These are phyloP conservation scores for Ploceus nigricollis DNA, from an alignment of 2,113 vertebrate genomes.

Conservation along the genomic window DNA sequence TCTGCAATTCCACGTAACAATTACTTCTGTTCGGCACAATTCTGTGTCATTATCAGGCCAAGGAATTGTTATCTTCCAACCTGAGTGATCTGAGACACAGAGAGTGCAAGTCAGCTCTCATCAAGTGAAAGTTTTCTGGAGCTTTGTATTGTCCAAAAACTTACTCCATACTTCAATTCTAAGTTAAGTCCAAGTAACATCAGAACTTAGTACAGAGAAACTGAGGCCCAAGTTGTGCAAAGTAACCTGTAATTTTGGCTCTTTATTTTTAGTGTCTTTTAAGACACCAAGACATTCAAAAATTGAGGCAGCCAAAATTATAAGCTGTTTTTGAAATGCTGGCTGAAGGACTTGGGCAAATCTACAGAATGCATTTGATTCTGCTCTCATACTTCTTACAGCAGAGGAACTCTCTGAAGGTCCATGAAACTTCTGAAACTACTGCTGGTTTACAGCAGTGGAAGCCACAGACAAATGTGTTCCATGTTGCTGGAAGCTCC, in stretches of 20 bases:
- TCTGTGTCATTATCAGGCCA: neutral
- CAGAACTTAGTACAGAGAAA: constrained; percentile 27
- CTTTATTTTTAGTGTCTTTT: constrained; percentile 49
- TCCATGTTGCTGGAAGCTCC: neutral
- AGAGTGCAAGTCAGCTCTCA: neutral
- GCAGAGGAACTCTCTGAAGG: neutral
- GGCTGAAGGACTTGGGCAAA: neutral
- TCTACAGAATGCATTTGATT: neutral
- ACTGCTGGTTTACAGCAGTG: neutral
- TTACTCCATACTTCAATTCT: neutral
- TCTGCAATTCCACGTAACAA: neutral
- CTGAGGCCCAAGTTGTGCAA: neutral
- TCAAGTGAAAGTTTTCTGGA: neutral
- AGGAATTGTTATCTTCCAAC: neutral
- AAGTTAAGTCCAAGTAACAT: neutral
- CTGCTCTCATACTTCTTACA: neutral
- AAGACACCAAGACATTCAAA: neutral
- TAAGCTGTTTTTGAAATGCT: constrained; percentile 22
- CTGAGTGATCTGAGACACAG: neutral
- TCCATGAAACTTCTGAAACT: neutral
- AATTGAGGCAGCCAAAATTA: constrained; percentile 39
- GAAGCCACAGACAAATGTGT: neutral
- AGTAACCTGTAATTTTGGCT: constrained; percentile 50
- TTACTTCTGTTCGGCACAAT: neutral
- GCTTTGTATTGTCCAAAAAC: neutral